Conservation (phyloP, 2,113 vertebrate genomes). For the Fulica atra region DNA sequence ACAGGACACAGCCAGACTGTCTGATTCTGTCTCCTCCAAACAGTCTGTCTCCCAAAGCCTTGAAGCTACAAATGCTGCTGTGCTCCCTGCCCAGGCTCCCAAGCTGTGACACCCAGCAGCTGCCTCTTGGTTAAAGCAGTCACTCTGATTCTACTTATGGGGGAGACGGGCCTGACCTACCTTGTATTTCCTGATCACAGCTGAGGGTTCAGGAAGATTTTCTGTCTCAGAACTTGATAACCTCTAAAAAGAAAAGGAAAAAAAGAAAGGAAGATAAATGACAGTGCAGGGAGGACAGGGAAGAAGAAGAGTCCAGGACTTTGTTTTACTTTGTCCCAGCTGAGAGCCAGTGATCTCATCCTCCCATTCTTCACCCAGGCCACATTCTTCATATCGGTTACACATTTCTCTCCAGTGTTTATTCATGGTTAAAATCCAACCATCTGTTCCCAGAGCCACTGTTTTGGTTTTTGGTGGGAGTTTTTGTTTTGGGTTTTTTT, state of each 20-base stretch:
- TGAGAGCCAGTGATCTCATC: background rate
- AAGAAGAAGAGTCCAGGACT: background rate
- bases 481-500: background rate
- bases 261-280: background rate
- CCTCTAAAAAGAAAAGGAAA: background rate
- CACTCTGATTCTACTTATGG: background rate
- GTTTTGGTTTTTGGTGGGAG: background rate
- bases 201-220: background rate
- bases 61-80: conserved; percentile 37
- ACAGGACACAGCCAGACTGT: conserved; percentile 11
- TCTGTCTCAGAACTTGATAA: background rate
- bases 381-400: background rate
- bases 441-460: background rate
- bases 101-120: conserved; percentile 5
- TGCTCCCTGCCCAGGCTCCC: conserved; percentile 16
- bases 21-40: conserved; percentile 40
- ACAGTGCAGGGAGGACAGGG: background rate
- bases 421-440: background rate
- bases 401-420: background rate
- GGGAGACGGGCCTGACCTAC: conserved; percentile 4
- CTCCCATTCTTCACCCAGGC: background rate
- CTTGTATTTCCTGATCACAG: conserved; percentile 42
- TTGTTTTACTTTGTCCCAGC: background rate
- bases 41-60: conserved; percentile 20
- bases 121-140: background rate